phyloP scores from a whole-genome alignment of 2,888 invertebrate species.

The Escarpia spicata region DNA sequence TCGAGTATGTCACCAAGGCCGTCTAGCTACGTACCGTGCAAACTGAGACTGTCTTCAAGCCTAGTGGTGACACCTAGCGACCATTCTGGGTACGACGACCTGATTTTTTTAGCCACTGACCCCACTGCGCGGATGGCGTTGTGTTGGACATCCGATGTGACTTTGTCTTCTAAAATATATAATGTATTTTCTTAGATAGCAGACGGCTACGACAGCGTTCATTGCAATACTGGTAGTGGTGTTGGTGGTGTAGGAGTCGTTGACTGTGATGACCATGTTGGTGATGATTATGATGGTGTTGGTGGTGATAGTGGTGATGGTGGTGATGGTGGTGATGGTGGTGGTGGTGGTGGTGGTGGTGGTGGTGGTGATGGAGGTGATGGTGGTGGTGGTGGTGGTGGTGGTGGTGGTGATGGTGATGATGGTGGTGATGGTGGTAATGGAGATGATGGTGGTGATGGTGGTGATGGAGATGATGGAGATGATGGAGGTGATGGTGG shows the following conservation, averaged over 20 bases:
- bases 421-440: not conserved
- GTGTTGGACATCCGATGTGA: not conserved
- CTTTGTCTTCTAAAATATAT: not conserved
- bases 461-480: not conserved
- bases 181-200: not conserved
- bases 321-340: not conserved
- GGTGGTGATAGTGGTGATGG: not conserved
- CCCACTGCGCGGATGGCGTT: not conserved
- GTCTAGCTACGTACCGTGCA: not conserved
- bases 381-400: not conserved
- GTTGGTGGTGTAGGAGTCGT: not conserved
- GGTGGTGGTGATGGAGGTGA: not conserved
- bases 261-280: not conserved
- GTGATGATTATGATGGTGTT: not conserved
- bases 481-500: not conserved
- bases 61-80: not conserved
- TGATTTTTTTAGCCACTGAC: not conserved
- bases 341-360: slow-evolving; percentile 14
- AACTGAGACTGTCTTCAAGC: not conserved
- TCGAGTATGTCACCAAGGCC: too few relatives aligned
- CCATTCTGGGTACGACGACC: not conserved
- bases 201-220: too few relatives aligned
- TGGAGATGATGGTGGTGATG: not conserved
- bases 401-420: not conserved
- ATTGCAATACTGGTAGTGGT: not conserved